A percentile compares a stretch with the other conserved stretches of the same genome.
These are phyloP conservation scores for Lepidurus couesii DNA, from an alignment of 1,140 invertebrate species.

Conservation along the genomic window DNA sequence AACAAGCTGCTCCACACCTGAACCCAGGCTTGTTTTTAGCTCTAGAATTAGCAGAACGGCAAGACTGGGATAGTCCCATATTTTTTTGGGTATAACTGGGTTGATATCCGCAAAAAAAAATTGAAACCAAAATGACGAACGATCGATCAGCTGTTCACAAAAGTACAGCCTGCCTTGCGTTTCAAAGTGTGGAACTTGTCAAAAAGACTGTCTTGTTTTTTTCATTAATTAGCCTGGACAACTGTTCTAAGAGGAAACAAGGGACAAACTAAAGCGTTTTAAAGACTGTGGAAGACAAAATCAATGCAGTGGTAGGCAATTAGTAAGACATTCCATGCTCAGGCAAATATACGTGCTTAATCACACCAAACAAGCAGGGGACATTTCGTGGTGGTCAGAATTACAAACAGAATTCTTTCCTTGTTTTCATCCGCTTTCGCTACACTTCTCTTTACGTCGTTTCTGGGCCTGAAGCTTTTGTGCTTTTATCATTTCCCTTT, in stretches of 20 bases:
- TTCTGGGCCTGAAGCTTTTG: not conserved
- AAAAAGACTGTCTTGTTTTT: not conserved
- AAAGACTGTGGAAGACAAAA: not conserved
- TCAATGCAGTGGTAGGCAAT: not conserved
- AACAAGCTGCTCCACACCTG: not conserved
- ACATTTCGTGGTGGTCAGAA: constrained; percentile 15
- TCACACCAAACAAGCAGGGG: not conserved
- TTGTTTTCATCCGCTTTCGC: not conserved
- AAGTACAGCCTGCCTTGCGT: too few species aligned
- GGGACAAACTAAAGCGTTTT: not conserved
- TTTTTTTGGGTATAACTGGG: not conserved
- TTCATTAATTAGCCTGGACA: not conserved
- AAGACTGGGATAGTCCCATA: not conserved
- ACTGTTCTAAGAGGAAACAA: not conserved
- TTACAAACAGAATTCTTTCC: constrained; percentile 3
- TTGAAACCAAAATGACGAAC: not conserved
- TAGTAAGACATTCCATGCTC: not conserved
- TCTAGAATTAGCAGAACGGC: not conserved
- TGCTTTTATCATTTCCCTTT: not conserved
- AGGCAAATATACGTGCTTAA: constrained; percentile 8
- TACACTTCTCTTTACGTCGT: not conserved
- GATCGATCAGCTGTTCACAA: too few species aligned
- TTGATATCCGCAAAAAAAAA: not conserved
- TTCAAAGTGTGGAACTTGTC: too few species aligned
- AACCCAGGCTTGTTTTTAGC: not conserved